These are phyloP conservation scores for Octonoba sinensis DNA, from an alignment of 2,888 invertebrate species.

Conservation along the genomic window DNA sequence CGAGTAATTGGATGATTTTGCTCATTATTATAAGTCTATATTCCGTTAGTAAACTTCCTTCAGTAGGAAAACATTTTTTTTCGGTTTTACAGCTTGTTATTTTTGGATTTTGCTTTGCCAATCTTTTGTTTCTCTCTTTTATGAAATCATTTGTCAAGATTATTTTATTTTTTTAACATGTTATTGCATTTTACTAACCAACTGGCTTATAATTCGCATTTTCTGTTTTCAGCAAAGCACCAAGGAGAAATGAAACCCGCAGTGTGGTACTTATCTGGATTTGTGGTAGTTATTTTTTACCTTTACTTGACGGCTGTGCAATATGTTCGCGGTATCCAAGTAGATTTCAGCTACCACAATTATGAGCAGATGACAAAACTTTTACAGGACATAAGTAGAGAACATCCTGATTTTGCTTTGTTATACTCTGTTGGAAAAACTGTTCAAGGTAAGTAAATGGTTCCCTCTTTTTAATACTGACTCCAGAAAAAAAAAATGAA, in stretches of 20 bases:
- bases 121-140: no score
- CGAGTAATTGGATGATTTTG: no score
- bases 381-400: constrained; percentile 82
- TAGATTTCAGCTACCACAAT: constrained; percentile 90
- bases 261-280: constrained; percentile 70
- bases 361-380: constrained; percentile 87
- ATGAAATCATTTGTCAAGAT: no score
- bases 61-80: no score
- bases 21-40: no score
- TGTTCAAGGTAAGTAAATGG: constrained; percentile 80
- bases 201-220: no score
- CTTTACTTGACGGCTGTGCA: constrained; percentile 70
- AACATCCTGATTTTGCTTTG: constrained; percentile 88
- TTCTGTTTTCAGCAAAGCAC: constrained; percentile 25
- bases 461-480: background rate
- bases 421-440: constrained; percentile 94
- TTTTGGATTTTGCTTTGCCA: no score
- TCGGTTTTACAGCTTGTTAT: no score
- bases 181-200: no score
- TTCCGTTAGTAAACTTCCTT: no score
- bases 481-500: no score
- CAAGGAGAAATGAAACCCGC: constrained; percentile 69
- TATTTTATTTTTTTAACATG: no score
- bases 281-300: constrained; percentile 70
- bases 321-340: constrained; percentile 66